Percentiles rank a stretch among this genome's conserved stretches.
Conservation (phyloP, 1,140 invertebrate species). For the Hypothenemus hampei region DNA sequence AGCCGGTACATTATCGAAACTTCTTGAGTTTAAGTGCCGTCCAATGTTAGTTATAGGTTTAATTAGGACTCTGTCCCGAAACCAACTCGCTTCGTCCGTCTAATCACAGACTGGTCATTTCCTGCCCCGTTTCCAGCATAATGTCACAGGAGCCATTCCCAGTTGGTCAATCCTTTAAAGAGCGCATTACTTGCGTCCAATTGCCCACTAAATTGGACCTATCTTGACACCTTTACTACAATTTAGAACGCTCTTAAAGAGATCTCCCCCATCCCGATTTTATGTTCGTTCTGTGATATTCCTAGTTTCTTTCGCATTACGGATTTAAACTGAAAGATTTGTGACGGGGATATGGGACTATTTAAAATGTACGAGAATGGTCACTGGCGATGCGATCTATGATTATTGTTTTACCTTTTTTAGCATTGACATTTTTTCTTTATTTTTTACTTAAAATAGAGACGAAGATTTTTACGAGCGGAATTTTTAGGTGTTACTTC, state of each 20-base stretch:
- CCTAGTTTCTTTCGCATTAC: conserved; percentile 15
- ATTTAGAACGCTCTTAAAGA: conserved; percentile 33
- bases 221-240: conserved; percentile 46
- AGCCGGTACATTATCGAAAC: no score
- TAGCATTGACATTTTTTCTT: no score
- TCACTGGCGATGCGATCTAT: no score
- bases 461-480: no score
- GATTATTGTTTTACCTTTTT: no score
- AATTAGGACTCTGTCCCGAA: conserved; percentile 28
- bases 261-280: conserved; percentile 18
- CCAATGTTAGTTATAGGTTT: conserved; percentile 31
- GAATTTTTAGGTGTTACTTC: no score
- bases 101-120: conserved; percentile 35
- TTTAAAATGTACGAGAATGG: no score
- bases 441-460: no score
- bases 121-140: conserved; percentile 40
- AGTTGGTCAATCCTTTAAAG: conserved; percentile 45
- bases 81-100: conserved; percentile 22
- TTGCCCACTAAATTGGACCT: conserved; percentile 46
- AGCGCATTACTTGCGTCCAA: conserved; percentile 45
- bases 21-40: no score
- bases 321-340: conserved; percentile 20
- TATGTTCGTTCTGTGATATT: conserved; percentile 24
- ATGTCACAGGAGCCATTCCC: conserved; percentile 40
- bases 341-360: no score